Base-by-base conservation (phyloP, 2,888 invertebrate species). In the Chrysotoxum bicinctum region DNA sequence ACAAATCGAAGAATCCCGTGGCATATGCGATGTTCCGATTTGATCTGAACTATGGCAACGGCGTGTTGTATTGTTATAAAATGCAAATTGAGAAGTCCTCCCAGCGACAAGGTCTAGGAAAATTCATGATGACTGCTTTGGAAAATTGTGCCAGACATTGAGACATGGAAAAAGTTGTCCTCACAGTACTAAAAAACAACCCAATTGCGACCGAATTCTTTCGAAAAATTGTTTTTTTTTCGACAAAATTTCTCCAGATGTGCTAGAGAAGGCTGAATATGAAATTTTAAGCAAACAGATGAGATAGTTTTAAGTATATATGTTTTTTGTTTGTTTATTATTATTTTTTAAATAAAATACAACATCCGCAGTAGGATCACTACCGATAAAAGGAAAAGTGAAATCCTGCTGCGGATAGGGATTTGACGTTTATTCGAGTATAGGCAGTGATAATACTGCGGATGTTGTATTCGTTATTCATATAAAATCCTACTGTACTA, bases 31-130 rank as follows among this genome's bases (percentile, higher is more conserved):
- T 96, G 92, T 96, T 96, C 88, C 93, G 96, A 54, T 96, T 96
- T 90, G 96, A 96, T 88, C 92, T 95, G 89, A 96, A 96, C 89
- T 93, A 94, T 88, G 94, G 93, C 0, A 90, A 92, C 50, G 93
- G 94, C 89, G 95, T 96, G n/a, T 89, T 96, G 5, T 96, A 96
- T 89, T 95, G 97, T 91, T 97, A 97, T 91, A 97, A 98, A 92
- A 93, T 98, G 88, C 97, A 98, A 91, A 92, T 97, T 76, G 94
- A 94, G 87, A 91, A 94, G 60, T 90, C 92, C 3, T 93, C 93
- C 56, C 94, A 95, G 87, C 92, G 96, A 82, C 95, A 95, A 91
- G 97, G 97, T 8, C 92, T 98, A 21, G 97, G 97, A 3, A 95
- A 94, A 88, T 96, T 96, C 89, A 94, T 98, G 92, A 95, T 97